Evolutionary conservation across 2,888 invertebrate genomes (phyloP).

Genomic region (Nephrotoma appendiculata): DNA sequence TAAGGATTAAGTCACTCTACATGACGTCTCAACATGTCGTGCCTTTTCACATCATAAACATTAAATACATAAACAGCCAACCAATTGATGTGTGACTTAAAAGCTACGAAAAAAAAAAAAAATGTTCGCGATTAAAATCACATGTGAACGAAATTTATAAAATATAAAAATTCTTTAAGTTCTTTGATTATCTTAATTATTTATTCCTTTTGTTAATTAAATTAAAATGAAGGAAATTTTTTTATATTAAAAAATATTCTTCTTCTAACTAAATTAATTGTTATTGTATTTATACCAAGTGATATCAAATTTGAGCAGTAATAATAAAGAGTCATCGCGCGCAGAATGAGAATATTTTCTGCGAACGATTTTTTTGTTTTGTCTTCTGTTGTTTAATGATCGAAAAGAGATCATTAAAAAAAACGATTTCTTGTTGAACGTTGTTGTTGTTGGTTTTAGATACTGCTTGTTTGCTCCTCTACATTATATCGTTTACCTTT

Average conservation of each 20-base stretch:
- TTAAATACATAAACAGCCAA: background rate
- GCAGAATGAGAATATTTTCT: background rate
- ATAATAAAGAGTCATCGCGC: background rate
- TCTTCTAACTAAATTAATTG: background rate
- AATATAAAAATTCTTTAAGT: background rate
- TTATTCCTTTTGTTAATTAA: background rate
- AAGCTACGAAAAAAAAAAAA: background rate
- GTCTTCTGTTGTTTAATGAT: background rate
- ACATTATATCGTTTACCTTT: no score
- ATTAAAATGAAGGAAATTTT: background rate
- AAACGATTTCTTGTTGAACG: no score
- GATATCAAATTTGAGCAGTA: background rate
- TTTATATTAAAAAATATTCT: background rate
- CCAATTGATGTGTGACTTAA: background rate
- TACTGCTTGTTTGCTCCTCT: background rate
- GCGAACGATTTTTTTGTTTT: background rate
- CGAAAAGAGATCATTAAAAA: background rate
- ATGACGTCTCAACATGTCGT: background rate
- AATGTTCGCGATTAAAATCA: background rate
- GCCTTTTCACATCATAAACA: background rate
- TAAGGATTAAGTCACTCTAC: background rate
- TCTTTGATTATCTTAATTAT: background rate
- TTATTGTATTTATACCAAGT: background rate
- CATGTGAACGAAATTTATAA: background rate
- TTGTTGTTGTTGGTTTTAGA: background rate